phyloP scores from a whole-genome alignment of 2,888 invertebrate species.

The Acronicta alni region DNA sequence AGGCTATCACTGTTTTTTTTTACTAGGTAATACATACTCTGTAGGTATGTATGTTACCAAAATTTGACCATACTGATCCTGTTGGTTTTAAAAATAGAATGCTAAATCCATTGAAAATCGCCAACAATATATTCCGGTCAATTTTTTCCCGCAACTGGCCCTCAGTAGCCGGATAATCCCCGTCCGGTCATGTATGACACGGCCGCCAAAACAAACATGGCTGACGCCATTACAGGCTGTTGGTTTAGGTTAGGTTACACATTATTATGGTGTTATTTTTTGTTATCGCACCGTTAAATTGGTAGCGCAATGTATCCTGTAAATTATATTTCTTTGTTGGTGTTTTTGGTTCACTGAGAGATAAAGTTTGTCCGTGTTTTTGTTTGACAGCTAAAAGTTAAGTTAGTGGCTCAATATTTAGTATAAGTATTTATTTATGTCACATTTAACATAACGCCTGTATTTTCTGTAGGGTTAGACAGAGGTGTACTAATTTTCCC shows the following conservation, averaged over 20 bases:
- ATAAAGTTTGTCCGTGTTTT: neutral
- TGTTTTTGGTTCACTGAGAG: constrained; percentile 9
- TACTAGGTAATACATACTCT: no score
- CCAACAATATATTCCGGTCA: constrained; percentile 52
- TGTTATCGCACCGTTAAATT: constrained; percentile 61
- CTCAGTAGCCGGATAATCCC: constrained; percentile 76
- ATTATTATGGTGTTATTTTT: constrained; percentile 76
- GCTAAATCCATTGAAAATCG: constrained; percentile 52
- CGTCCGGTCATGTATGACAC: constrained; percentile 79
- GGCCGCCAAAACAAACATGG: constrained; percentile 76
- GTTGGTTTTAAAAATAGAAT: constrained; percentile 44
- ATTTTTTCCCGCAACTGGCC: constrained; percentile 57
- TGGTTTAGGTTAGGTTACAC: constrained; percentile 83
- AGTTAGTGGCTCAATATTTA: neutral
- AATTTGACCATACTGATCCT: constrained; percentile 7
- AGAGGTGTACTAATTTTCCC: no score
- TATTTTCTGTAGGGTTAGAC: no score
- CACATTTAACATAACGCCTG: no score
- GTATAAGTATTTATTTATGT: no score
- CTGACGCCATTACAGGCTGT: constrained; percentile 75
- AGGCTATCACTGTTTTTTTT: no score
- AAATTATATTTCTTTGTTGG: constrained; percentile 43
- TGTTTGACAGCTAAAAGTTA: neutral
- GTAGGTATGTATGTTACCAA: no score
- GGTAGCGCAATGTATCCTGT: constrained; percentile 47